Evolutionary conservation across 53 echinoderm and acorn worm species (phyloP), one percentile per base, ranked within the genome.

Genomic region (Arbacia lixula): DNA sequence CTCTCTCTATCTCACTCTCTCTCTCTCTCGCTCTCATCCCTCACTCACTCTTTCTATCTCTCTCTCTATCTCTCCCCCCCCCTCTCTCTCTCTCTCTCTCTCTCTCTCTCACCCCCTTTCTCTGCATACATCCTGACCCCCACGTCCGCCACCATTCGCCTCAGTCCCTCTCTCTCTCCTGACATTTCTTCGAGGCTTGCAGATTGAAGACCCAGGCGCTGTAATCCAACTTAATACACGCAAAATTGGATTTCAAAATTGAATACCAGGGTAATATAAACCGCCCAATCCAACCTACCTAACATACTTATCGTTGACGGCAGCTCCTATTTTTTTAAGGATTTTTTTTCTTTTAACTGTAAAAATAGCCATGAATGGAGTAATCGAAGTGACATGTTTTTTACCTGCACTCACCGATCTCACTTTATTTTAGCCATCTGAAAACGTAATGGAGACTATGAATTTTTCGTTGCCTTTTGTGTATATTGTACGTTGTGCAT

Each of bases 241-340:
- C 52, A 74, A 74, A 74, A 74, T 74, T 74, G 74, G 74, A 74
- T 74, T 74, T 74, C 74, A 74, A 74, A 74, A 74, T 74, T 74
- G 74, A 74, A 74, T 74, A 74, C 53, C 49, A 53, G 53, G 53
- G 74, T 9, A 53, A 74, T 74, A 33, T 72, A 69, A 43, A 69
- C 69, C 19, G 69, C 69, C 43, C 41, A 69, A 69, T 33, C 69
- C 46, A 69, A 42, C 42, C 41, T 27, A 69, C 24, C 27, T 26
- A 69, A 12, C 28, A 28, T 43, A 41, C 28, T 69, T 42, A 69
- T 69, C 69, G 43, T 69, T 26, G 69, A 69, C 41, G 43, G 43
- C n/a, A n/a, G n/a, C n/a, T n/a, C n/a, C n/a, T n/a, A n/a, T n/a
- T n/a, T n/a, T n/a, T n/a, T n/a, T n/a, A n/a, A n/a, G n/a, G n/a